Evolutionary conservation across 2,113 vertebrate genomes (phyloP).

Genomic region (Prionailurus bengalensis): DNA sequence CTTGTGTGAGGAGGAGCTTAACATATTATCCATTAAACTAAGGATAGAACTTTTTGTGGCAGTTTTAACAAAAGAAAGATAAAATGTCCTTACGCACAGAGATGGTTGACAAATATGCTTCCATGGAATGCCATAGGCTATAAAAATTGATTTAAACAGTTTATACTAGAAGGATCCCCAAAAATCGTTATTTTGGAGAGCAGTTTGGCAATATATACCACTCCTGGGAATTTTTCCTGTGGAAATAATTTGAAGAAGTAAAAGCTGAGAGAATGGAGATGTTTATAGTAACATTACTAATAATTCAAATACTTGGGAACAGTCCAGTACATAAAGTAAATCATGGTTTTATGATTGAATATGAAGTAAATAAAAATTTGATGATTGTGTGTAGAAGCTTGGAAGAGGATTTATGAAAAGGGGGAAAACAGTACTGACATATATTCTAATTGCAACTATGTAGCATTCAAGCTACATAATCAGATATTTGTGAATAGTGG

Average conservation of each 20-base stretch:
- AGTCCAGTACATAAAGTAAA: background rate
- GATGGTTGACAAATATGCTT: background rate
- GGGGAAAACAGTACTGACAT: background rate
- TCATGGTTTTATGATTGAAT: background rate
- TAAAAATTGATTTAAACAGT: background rate
- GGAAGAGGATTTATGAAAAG: background rate
- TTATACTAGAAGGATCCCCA: background rate
- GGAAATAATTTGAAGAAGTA: background rate
- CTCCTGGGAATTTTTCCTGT: background rate
- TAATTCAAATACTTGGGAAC: background rate
- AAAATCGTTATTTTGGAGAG: background rate
- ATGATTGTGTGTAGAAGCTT: background rate
- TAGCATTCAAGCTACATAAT: background rate
- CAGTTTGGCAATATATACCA: background rate
- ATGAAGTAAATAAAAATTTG: constrained; percentile 10
- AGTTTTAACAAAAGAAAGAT: background rate
- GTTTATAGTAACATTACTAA: background rate
- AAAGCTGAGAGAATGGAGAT: background rate
- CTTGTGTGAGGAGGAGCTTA: background rate
- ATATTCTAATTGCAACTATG: background rate
- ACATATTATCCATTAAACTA: background rate
- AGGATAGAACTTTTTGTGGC: background rate
- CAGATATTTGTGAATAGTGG: background rate
- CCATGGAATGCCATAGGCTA: background rate
- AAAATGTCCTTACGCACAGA: background rate